phyloP scores from a whole-genome alignment of 2,888 invertebrate species.

The Alcis repandata region DNA sequence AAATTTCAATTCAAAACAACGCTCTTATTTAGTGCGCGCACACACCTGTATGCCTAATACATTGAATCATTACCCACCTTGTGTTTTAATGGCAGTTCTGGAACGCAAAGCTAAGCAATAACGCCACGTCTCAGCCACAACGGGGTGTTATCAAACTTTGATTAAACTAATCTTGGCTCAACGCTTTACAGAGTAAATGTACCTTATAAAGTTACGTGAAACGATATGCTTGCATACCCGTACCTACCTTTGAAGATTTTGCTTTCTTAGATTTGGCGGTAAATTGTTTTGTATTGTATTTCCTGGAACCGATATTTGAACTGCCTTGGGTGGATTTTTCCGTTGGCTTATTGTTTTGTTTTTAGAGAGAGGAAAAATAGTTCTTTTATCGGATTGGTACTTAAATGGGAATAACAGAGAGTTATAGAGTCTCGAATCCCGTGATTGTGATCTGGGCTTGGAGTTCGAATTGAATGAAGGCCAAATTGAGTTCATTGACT shows the following conservation, averaged over 20 bases:
- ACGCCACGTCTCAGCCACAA: slow-evolving; percentile 31
- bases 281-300: slow-evolving; percentile 27
- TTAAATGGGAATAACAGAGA: neutral
- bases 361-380: neutral
- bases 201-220: slow-evolving; percentile 29
- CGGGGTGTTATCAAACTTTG: slow-evolving; percentile 30
- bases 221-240: neutral
- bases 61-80: slow-evolving; percentile 18
- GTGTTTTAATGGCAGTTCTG: slow-evolving; percentile 28
- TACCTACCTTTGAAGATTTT: slow-evolving; percentile 6
- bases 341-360: slow-evolving; percentile 3
- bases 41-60: slow-evolving; percentile 18
- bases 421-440: neutral
- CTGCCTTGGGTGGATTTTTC: slow-evolving; percentile 12
- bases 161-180: slow-evolving; percentile 32
- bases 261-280: slow-evolving; percentile 9
- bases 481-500: no score
- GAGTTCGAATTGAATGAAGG: no score
- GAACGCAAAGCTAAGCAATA: slow-evolving; percentile 25
- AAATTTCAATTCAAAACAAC: no score
- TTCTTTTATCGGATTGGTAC: neutral
- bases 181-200: slow-evolving; percentile 21
- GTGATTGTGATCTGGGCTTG: no score
- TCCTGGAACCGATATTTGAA: slow-evolving; percentile 11
- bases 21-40: neutral